Evolutionary conservation across 1,140 invertebrate species (phyloP), one percentile per base, ranked within the genome.

Genomic region (Littorina saxatilis): DNA sequence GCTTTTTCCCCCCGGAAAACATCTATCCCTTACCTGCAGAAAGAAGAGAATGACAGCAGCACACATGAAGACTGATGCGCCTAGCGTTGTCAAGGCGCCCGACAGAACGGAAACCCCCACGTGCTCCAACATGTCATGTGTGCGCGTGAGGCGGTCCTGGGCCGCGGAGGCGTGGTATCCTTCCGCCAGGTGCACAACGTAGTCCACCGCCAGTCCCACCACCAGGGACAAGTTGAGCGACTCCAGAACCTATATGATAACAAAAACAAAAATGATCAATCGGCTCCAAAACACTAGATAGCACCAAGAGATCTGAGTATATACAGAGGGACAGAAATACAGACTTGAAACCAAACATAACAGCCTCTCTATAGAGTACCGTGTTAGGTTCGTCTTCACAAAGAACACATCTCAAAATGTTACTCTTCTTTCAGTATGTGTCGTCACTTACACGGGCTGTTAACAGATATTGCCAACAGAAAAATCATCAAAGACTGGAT

Each of bases 101-200:
- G 86, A 90, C 47, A 90, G 82, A 32, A 91, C 86, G 11, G 90
- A 90, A 2, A 88, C 80, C 15, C 85, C 90, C 84, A 91, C 88
- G 23, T 87, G 79, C 43, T 90, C 90, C 29, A 91, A 77, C 89
- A 89, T 90, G 66, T 91, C 87, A 5, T 75, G 81, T 2, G 85
- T 83, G 27, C 87, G 86, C 23, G 52, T 79, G 1, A 76, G n/a
- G 68, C 90, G 83, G 80, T 88, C 82, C 29, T 63, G 61, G 61
- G 87, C 84, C 7, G 80, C 55, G 27, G 90, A 90, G 20, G 84
- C 37, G 47, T 85, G 83, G 66, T 91, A 91, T 81, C 88, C 89
- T 82, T 91, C 90, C 61, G 90, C 89, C 61, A 91, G 74, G 74
- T 91, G 90, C 15, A 91, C 90, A 40, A 91, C 90, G 81, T 90